Percentiles rank a stretch among this genome's conserved stretches.
Evolutionary conservation across 2,888 invertebrate genomes (phyloP).

Genomic region (Penaeus monodon): DNA sequence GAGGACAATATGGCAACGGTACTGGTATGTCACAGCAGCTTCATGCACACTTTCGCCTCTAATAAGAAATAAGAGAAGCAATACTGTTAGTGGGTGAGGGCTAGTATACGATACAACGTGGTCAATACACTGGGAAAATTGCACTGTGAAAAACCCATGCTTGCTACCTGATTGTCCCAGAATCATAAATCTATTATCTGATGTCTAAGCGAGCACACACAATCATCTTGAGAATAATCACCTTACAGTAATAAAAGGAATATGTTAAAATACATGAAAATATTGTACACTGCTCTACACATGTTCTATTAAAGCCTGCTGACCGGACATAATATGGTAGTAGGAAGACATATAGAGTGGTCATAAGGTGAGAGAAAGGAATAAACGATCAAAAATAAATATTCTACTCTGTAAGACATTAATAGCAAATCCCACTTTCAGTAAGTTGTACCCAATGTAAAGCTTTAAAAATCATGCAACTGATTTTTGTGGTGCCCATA

Average conservation of each 20-base stretch:
- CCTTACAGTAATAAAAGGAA: constrained; percentile 60
- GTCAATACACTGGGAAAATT: constrained; percentile 62
- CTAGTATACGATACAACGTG: constrained; percentile 61
- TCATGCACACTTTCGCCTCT: constrained; percentile 63
- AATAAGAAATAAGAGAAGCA: constrained; percentile 62
- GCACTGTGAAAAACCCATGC: constrained; percentile 63
- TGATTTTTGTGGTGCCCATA: constrained; percentile 63
- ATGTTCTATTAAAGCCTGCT: constrained; percentile 61
- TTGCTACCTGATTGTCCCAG: constrained; percentile 63
- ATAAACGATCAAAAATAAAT: constrained; percentile 55
- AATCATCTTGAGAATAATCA: constrained; percentile 63
- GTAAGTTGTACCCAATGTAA: constrained; percentile 61
- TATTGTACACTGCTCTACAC: constrained; percentile 63
- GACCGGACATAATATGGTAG: constrained; percentile 63
- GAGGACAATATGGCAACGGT: constrained; percentile 62
- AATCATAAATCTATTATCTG: constrained; percentile 62
- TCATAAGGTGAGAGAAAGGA: constrained; percentile 61
- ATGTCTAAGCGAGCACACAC: constrained; percentile 63
- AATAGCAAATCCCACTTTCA: constrained; percentile 62
- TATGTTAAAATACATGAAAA: constrained; percentile 61
- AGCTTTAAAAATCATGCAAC: constrained; percentile 62
- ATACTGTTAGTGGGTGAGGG: constrained; percentile 63
- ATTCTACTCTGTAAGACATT: constrained; percentile 62
- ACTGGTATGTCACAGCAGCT: constrained; percentile 62
- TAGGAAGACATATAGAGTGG: constrained; percentile 61